Evolutionary conservation across 2,113 vertebrate species (phyloP), one percentile per base, ranked within the genome.

Genomic region (Bettongia penicillata): DNA sequence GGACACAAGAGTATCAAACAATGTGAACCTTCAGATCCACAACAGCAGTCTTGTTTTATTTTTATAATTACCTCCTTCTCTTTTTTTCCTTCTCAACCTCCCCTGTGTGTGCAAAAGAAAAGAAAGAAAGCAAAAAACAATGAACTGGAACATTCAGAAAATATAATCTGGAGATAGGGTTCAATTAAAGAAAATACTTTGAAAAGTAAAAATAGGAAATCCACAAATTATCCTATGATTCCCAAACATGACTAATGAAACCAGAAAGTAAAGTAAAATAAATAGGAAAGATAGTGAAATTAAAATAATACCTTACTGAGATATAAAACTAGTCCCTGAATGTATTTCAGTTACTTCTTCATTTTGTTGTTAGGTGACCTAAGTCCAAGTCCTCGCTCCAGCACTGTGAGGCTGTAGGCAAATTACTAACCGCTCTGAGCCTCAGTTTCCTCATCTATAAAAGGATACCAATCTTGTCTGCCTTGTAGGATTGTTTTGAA

Each of bases 251-350:
- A 48, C n/a, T 90, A 94, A 97, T 98, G 96, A 98, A 98, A 94
- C 94, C 92, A 94, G 96, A 95, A 96, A 96, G 92, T 94, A 96
- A 97, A 97, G 93, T 95, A 95, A 98, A 97, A 98, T 96, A 96
- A 96, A 96, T 95, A 98, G 51, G 93, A 97, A 98, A 96, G 96
- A 97, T 96, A 97, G 95, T 94, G 96, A 98, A 98, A 98, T 98
- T 97, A 98, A 98, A 98, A 97, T 98, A 98, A 98, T 97, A 95
- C 97, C 97, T 98, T 97, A 98, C 97, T 98, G 96, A 95, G 96
- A 97, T 96, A 98, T 95, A 97, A 97, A 98, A 98, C 97, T 28
- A 92, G 97, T 97, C 97, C 96, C 98, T 93, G 89, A 97, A 98
- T 96, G 96, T 95, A 93, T 95, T 97, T 97, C 97, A 98, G 96